phyloP scores from a whole-genome alignment of 2,113 vertebrate genomes.

The Pteruthius melanotis region DNA sequence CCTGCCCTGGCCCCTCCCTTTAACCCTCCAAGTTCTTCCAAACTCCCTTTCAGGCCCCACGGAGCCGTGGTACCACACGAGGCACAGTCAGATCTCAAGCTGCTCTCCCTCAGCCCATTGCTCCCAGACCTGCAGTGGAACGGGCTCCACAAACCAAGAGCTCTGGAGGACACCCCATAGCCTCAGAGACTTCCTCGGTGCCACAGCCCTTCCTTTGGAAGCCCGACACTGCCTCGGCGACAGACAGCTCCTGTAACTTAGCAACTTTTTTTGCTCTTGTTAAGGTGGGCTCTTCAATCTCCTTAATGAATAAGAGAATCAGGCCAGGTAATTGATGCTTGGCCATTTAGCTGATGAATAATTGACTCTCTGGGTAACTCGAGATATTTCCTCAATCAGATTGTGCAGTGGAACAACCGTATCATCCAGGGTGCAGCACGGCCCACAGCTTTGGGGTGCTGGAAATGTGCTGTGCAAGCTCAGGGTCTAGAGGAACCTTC shows the following conservation, averaged over 20 bases:
- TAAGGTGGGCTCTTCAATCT: conserved; percentile 83
- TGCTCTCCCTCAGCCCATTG: neutral
- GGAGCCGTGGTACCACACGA: accelerated
- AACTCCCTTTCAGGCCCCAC: too few species aligned
- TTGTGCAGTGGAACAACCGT: conserved; percentile 78
- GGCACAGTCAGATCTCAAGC: accelerated
- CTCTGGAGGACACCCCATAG: neutral
- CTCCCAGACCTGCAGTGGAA: neutral
- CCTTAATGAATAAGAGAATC: conserved; percentile 93
- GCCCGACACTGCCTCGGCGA: neutral
- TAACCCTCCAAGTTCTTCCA: neutral
- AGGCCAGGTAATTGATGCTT: conserved; percentile 94
- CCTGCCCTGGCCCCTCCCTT: neutral
- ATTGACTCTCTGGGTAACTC: conserved; percentile 92
- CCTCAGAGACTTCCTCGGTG: neutral
- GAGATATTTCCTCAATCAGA: conserved; percentile 85
- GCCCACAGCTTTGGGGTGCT: conserved; percentile 17
- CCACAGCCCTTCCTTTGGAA: neutral
- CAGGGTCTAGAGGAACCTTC: neutral
- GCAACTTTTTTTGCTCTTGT: conserved; percentile 77
- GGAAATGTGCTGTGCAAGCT: conserved; percentile 28
- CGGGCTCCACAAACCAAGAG: neutral
- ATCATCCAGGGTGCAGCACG: conserved; percentile 50
- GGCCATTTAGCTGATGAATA: conserved; percentile 86
- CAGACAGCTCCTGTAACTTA: conserved; percentile 72